Evolutionary conservation across 2,797 vertebrate genomes (phyloP), one percentile per base, ranked within the genome.

Genomic region (Hephaestus fuliginosus): DNA sequence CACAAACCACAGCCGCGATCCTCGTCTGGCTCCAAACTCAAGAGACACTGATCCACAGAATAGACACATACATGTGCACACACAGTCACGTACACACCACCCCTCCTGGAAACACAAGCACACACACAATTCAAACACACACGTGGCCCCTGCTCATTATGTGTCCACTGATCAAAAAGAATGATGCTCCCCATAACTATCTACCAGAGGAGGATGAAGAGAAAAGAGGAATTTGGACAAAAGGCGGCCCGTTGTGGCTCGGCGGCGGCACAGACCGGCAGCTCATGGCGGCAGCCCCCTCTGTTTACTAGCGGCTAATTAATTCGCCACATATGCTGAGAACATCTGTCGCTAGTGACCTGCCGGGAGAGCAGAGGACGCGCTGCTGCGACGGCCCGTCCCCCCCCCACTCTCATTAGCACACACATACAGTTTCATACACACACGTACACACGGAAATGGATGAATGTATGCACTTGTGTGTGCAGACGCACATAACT

Each of bases 261-360:
- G 79, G 88, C 81, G 77, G 88, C 81, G 84, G 89, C 87, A 78
- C 84, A 86, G 89, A 88, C 88, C 89, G 88, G 89, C 88, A 97
- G 96, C 89, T 96, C 97, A 96, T 96, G 96, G 96, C 96, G 95
- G 97, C 92, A 86, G 93, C 92, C 91, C 93, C 97, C 96, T 98
- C 98, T 98, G 98, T 99, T 98, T 99, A 98, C 97, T 97, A 96
- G 98, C 96, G 96, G 97, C 97, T 99, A 99, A 99, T 99, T 99
- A 99, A 99, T 98, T 99, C 96, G 96, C 96, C 97, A 98, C 98
- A 98, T 99, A 99, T 99, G 98, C 95, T 98, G 96, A 94, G 96
- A 99, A 99, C 98, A 99, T 99, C 98, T 99, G 98, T 97, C 96
- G 96, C 95, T 87, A 83, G 94, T 98, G 98, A 99, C 98, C 98